Conservation (phyloP, 1,140 invertebrate genomes). For the Brachionus paranguensis region DNA sequence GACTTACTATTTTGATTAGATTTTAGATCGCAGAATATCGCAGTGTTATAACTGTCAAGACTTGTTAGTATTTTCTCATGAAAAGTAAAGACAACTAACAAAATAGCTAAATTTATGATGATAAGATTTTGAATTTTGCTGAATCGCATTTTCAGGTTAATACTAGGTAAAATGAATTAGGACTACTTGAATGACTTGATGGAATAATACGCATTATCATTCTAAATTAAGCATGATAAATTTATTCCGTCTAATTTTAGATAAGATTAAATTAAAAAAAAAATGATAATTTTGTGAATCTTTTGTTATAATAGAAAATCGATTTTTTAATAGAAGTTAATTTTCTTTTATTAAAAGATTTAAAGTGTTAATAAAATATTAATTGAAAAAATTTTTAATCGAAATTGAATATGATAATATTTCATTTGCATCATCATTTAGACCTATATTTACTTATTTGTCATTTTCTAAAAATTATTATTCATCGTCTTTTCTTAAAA, state of each 20-base stretch:
- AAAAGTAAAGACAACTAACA: not conserved
- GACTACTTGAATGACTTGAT: not conserved
- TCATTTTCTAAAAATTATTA: too few species aligned
- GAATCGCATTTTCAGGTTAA: not conserved
- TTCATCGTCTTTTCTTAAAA: too few species aligned
- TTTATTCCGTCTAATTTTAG: not conserved
- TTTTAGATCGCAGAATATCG: not conserved
- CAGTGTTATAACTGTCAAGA: not conserved
- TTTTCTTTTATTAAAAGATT: too few species aligned
- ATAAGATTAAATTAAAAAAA: too few species aligned
- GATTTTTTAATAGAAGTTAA: too few species aligned
- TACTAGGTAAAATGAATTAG: not conserved
- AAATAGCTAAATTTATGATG: not conserved
- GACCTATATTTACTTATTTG: too few species aligned
- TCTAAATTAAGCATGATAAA: not conserved
- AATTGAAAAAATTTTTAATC: too few species aligned
- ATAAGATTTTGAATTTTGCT: not conserved
- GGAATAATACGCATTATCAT: not conserved
- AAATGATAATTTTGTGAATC: too few species aligned
- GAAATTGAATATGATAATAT: too few species aligned
- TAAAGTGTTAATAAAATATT: too few species aligned
- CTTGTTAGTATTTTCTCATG: constrained; percentile 21
- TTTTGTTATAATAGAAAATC: too few species aligned
- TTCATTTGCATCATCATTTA: too few species aligned
- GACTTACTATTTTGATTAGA: not conserved